Base-by-base conservation (phyloP, 1,140 invertebrate genomes). In the Zaprionus vittiger region DNA sequence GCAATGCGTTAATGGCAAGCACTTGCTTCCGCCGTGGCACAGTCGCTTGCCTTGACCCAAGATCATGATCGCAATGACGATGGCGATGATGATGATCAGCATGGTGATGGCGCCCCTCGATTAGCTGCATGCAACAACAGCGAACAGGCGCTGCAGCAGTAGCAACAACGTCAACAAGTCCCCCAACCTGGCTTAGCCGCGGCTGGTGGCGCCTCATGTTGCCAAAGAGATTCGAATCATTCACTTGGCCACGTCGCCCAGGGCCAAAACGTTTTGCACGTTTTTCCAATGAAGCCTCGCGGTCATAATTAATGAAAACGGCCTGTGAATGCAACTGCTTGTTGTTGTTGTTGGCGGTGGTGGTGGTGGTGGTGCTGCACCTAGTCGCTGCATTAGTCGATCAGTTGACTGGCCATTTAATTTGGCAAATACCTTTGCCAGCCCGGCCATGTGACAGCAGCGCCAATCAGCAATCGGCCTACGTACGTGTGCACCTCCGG, bases 221-320 rank as follows among this genome's bases (percentile, higher is more conserved):
- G 62, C 68, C 47, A 65, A 2, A 34, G 62, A 78, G 85, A 90
- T 90, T 77, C 69, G 77, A 90, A 90, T 90, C 85, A 90, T 90
- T 90, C 85, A 90, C 85, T 90, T 90, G 77, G 79, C 80, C 63
- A 59, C 74, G 75, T 67, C 72, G 71, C 85, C 76, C 41, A 55
- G 17, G 65, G 76, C 76, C 59, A 59, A 91, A 91, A 74, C 82
- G 76, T 80, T 85, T 85, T 90, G 85, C 85, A 90, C 85, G 85
- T 90, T 90, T 90, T 90, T 90, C 81, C 85, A 90, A 85, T 82
- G 85, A 90, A 90, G 79, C 81, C 73, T 68, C 69, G 71, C 60
- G 81, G 79, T 85, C 81, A 90, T 90, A 90, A 90, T 90, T 90
- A 90, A 91, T 90, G 86, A 77, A 85, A 87, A 81, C 80, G 71